These are phyloP conservation scores for Dinocampus coccinellae DNA, from an alignment of 2,888 invertebrate species.

Conservation along the genomic window DNA sequence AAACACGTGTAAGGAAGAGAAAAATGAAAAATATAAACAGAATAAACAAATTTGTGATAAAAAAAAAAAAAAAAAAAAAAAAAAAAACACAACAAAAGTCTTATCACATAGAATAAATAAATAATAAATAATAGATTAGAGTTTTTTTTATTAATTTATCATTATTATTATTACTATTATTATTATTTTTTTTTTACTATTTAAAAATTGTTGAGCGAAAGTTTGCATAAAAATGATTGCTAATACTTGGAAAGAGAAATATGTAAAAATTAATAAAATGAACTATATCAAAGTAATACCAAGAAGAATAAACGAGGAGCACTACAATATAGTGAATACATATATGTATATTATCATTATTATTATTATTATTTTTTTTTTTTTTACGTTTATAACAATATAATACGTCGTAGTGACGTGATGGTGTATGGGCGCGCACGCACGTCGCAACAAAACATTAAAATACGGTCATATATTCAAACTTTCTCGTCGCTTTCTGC, in stretches of 20 bases:
- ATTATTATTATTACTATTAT: too few relatives aligned
- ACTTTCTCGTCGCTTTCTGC: conserved; percentile 62
- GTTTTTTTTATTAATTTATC: background rate
- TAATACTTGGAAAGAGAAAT: background rate
- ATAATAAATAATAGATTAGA: background rate
- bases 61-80: too few relatives aligned
- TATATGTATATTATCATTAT: too few relatives aligned
- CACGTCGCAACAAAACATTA: conserved; percentile 47
- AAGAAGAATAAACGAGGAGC: background rate
- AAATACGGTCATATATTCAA: conserved; percentile 47
- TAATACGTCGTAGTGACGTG: background rate
- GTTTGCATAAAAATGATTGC: background rate
- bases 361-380: too few relatives aligned
- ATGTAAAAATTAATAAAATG: background rate
- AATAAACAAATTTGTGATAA: too few relatives aligned
- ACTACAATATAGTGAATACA: background rate
- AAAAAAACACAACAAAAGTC: too few relatives aligned
- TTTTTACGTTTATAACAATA: too few relatives aligned
- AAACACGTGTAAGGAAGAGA: too few relatives aligned
- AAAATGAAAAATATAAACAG: too few relatives aligned
- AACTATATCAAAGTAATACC: conserved; percentile 31
- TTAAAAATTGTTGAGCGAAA: background rate
- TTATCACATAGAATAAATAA: too few relatives aligned
- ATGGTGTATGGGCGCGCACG: conserved; percentile 29
- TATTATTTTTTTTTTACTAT: background rate